Evolutionary conservation across 1,140 invertebrate species (phyloP), one percentile per base, ranked within the genome.

Genomic region (Aricia agestis): DNA sequence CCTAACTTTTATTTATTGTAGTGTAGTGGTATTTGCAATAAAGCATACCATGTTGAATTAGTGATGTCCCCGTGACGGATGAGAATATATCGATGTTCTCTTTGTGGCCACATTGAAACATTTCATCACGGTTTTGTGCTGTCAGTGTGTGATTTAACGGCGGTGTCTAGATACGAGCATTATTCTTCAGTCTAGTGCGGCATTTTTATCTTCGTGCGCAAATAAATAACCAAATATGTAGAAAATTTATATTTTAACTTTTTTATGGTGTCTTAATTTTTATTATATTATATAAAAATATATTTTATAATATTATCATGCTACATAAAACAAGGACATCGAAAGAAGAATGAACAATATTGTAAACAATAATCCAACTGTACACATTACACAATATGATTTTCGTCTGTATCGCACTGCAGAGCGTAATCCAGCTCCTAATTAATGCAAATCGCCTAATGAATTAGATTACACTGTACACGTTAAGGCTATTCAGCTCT

Each of bases 141-240:
- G 72, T 76, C 75, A 69, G 59, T 63, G 59, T 69, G 73, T 80
- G 81, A 81, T 78, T 78, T 81, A 83, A 74, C 77, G 70, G 67
- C 69, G 66, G 63, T 78, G 78, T 79, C 77, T 69, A 67, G 67
- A 68, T 68, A 7, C 70, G 74, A 72, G 71, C 71, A 81, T 83
- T 83, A 77, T 80, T 67, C 74, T 80, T 81, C 81, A 78, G 32
- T 83, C 78, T 63, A 41, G 70, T 41, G 59, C 74, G 67, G 61
- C 67, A 68, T 70, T 76, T 71, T 73, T 72, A 72, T 73, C 73
- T 63, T 17, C 68, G 66, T 31, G 68, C 13, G 52, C 70, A 72
- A 69, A 76, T 74, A 72, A 69, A 76, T 74, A 70, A 67, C 71
- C 68, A 18, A 59, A 19, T 19, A 36, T 52, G 10, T 52, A 13